phyloP scores from a whole-genome alignment of 1,140 invertebrate genomes.

The Atta colombica region DNA sequence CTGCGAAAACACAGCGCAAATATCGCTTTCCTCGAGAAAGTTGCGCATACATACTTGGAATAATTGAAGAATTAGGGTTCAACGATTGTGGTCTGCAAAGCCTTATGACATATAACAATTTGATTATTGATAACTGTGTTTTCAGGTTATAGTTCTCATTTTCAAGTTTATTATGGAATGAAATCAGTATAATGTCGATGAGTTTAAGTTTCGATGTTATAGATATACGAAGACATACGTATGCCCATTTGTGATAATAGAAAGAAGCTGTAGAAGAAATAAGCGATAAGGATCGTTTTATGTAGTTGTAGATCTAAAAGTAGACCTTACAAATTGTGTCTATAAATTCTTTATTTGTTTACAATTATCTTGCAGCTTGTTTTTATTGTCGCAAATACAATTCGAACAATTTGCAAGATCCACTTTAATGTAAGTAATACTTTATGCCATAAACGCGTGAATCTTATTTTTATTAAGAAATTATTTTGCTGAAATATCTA shows the following conservation, averaged over 20 bases:
- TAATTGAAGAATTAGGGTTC: background rate
- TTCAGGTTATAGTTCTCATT: background rate
- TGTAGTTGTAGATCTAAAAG: background rate
- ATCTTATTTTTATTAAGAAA: background rate
- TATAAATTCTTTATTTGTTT: background rate
- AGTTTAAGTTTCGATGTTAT: conserved; percentile 43
- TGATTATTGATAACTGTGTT: background rate
- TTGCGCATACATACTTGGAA: background rate
- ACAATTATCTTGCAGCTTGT: background rate
- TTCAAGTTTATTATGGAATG: conserved; percentile 8
- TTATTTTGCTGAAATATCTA: too few species aligned
- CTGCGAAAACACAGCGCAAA: background rate
- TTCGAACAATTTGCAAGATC: background rate
- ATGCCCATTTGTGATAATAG: too few species aligned
- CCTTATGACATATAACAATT: background rate
- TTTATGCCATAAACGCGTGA: background rate
- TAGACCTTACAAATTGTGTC: background rate
- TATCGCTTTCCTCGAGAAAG: background rate
- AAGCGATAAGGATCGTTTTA: background rate
- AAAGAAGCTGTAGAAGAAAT: background rate
- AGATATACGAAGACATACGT: conserved; percentile 12
- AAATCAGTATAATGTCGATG: conserved; percentile 17
- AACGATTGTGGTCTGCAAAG: background rate
- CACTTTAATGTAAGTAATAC: background rate
- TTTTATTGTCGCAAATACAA: background rate